A percentile compares a stretch with the other conserved stretches of the same genome.
phyloP scores from a whole-genome alignment of 2,113 vertebrate species.

The Lampris incognitus region DNA sequence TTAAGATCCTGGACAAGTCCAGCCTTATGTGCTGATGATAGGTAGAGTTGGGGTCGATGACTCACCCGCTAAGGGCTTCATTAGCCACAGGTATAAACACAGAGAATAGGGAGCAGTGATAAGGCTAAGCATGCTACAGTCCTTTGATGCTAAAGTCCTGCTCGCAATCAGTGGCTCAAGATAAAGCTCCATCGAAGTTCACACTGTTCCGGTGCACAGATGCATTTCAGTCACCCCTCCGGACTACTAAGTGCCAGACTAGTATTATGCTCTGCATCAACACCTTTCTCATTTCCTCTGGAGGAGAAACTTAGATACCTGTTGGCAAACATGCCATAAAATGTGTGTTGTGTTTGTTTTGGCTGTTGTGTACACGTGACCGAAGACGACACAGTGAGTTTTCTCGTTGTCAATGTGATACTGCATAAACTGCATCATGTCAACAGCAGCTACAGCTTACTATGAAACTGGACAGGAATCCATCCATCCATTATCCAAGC shows the following conservation, averaged over 20 bases:
- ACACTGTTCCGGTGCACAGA: neutral
- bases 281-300: neutral
- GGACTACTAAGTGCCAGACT: neutral
- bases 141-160: neutral
- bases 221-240: neutral
- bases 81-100: conserved; percentile 31
- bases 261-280: conserved; percentile 14
- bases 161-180: neutral
- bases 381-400: no score
- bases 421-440: no score
- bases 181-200: neutral
- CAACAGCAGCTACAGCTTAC: no score
- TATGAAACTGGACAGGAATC: no score
- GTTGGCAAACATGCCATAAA: conserved; percentile 29
- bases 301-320: neutral
- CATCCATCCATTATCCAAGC: no score
- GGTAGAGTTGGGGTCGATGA: conserved; percentile 24
- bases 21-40: neutral
- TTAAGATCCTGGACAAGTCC: conserved; percentile 38
- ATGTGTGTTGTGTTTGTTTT: conserved; percentile 11
- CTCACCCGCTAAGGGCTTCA: conserved; percentile 49
- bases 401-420: no score
- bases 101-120: conserved; percentile 23
- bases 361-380: neutral
- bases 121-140: conserved; percentile 8